A percentile compares a stretch with the other conserved stretches of the same genome.
Conservation (phyloP, 2,888 invertebrate genomes). For the Polietes domitor region DNA sequence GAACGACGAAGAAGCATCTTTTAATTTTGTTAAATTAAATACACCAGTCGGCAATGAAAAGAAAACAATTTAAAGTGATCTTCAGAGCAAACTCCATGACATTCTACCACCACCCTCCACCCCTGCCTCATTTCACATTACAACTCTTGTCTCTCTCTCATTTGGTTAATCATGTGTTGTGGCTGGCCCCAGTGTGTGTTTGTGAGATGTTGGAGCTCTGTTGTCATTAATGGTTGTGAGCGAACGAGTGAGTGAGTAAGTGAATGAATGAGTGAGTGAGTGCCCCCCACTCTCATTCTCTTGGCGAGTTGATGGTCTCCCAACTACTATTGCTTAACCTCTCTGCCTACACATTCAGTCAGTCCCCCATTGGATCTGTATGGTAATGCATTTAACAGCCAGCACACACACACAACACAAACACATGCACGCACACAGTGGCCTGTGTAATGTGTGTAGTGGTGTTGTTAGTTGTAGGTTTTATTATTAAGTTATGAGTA, state of each 20-base stretch:
- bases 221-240: constrained; percentile 15
- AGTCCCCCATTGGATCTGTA: constrained; percentile 30
- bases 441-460: constrained; percentile 37
- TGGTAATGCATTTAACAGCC: constrained; percentile 45
- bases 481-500: constrained; percentile 65
- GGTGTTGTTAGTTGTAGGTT: constrained; percentile 57
- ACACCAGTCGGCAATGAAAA: neutral
- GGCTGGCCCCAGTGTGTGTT: constrained; percentile 21
- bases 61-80: neutral
- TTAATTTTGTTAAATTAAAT: neutral
- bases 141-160: neutral
- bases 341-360: constrained; percentile 51
- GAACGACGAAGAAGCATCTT: neutral
- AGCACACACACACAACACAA: neutral
- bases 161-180: neutral
- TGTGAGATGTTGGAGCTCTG: neutral
- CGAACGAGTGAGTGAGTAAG: neutral
- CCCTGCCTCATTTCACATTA: neutral
- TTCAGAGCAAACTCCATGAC: neutral
- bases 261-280: neutral
- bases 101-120: neutral
- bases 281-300: constrained; percentile 29
- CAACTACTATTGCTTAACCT: constrained; percentile 26
- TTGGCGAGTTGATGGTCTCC: constrained; percentile 30
- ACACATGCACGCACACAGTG: neutral